Base-by-base conservation (phyloP, 1,140 invertebrate genomes). In the Gryllus bimaculatus region DNA sequence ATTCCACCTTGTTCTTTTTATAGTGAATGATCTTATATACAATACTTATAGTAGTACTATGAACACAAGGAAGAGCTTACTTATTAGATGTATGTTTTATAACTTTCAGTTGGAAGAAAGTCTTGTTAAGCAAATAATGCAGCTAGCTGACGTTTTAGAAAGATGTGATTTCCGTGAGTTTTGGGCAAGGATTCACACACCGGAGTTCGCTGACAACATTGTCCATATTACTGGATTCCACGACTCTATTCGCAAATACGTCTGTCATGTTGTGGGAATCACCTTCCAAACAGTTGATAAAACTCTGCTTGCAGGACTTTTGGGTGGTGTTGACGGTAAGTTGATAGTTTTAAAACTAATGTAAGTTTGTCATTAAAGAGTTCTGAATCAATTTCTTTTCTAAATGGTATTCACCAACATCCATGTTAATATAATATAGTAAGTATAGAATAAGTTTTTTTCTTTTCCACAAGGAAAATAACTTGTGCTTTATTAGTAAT, bases 161-260 rank as follows among this genome's bases (percentile, higher is more conserved):
- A 93, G 94, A 78, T 98, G 97, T 84, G 93, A 98, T 82, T 98
- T 99, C 85, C 92, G 93, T 82, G 87, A 93, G 79, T 98, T 98
- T 86, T 99, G 97, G 97, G 89, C 90, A 48, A 87, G 91, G 81
- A 89, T 94, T 66, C 88, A 91, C 77, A 89, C 90, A 18, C 91
- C 93, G 87, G 10, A 66, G 3, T 39, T 39, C 5, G 90, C 92
- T 0, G 91, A 91, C 79, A 85, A 95, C 66, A 93, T 91, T 81
- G 89, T 89, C 78, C 90, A 90, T 82, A 95, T 99, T 80, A 89
- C 88, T 81, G 97, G 97, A 47, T 99, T 99, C 87, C 94, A 95
- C 82, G 97, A 99, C 87, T 97, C 96, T 0, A 96, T 99, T 80
- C 89, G 97, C 76, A 98, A 98, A 86, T 99, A 98, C 88, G 94